Conservation (phyloP, 2,113 vertebrate genomes). For the Spilogale gracilis region DNA sequence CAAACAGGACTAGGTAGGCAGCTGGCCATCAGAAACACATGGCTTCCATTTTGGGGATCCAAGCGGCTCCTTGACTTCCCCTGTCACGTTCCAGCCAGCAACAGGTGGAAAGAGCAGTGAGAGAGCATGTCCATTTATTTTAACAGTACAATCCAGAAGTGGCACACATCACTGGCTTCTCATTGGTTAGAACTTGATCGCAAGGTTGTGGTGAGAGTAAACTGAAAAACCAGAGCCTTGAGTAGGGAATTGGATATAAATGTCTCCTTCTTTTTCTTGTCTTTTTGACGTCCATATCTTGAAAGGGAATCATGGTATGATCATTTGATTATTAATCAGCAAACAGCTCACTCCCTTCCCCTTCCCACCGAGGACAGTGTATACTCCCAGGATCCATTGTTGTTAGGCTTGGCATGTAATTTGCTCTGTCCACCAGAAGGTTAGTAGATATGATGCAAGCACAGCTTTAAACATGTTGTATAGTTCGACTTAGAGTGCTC, state of each 20-base stretch:
- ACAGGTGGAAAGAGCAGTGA: not conserved
- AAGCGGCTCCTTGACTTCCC: not conserved
- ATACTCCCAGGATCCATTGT: not conserved
- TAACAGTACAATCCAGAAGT: not conserved
- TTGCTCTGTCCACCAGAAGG: not conserved
- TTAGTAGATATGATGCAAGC: not conserved
- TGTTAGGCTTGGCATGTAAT: not conserved
- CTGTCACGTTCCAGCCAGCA: not conserved
- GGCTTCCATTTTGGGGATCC: not conserved
- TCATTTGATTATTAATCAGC: not conserved
- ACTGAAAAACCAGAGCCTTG: not conserved
- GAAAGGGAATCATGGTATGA: not conserved
- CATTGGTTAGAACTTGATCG: not conserved
- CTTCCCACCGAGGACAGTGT: not conserved
- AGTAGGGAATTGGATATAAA: slow-evolving; percentile 14
- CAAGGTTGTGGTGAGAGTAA: not conserved
- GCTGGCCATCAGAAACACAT: not conserved
- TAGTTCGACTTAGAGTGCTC: not conserved
- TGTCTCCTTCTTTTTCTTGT: not conserved
- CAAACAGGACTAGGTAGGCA: not conserved
- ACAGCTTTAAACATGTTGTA: not conserved
- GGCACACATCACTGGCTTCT: not conserved
- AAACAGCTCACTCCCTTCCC: not conserved
- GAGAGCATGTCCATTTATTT: not conserved
- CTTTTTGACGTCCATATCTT: not conserved